Base-by-base conservation (phyloP, 2,797 vertebrate genomes). In the Hyperoplus immaculatus region DNA sequence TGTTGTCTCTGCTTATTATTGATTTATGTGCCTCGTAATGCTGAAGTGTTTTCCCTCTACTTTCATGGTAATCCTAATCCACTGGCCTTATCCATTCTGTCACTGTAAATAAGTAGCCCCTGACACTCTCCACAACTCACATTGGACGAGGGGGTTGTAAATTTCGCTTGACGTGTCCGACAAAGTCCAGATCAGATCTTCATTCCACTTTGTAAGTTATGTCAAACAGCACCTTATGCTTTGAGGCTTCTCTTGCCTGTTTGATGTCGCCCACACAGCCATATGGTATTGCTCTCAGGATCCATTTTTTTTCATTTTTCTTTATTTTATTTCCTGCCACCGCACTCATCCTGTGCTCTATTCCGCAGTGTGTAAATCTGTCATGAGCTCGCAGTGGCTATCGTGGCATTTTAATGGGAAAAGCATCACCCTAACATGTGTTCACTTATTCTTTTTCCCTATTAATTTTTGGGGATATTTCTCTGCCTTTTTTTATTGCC, bases 211-310 rank as follows among this genome's bases (percentile, higher is more conserved):
- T 88, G 75, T 84, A 91, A 89, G 85, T 86, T 85, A 83, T 93
- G 87, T 93, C 88, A 90, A 88, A 85, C 86, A 70, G 84, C 88
- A 88, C 89, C 87, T 89, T 29, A 75, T 85, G 83, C 82, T 91
- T 81, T 88, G 81, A 88, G 87, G 69, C 87, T 69, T 18, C 29
- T 45, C 70, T 75, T 74, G 29, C 59, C 51, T 64, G 83, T 92
- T 91, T 92, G 90, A 93, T 89, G 91, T 90, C 74, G 55, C 84
- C 87, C 89, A 87, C 86, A 68, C 72, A 74, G 67, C 72, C 89
- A 93, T 91, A 88, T 92, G 91, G 90, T 90, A 84, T 84, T 70
- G 43, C 83, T 90, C 87, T 88, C 68, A 86, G 77, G 67, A 84
- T 81, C 71, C 16, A 10, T 39, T 59, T 77, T 21, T 21, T 21